Base-by-base conservation (phyloP, 2,888 invertebrate species). In the Drosophila anomalata region DNA sequence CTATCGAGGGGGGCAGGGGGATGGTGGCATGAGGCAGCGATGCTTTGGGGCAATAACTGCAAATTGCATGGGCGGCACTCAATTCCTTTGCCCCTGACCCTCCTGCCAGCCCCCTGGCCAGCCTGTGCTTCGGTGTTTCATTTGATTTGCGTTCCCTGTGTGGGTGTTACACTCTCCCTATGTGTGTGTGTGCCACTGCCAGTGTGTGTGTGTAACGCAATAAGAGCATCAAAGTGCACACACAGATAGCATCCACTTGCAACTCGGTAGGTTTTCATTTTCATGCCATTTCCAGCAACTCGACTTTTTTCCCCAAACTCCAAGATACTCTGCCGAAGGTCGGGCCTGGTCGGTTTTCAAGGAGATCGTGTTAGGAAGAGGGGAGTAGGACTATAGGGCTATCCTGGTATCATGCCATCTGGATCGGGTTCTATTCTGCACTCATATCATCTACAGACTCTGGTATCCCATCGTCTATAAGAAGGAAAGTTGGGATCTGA, bases 1-100 rank as follows among this genome's bases (percentile, higher is more conserved):
- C 4, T 4, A 24, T 4, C 3, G 22, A 24, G 22, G 22, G 5
- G 5, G 22, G 22, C 22, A 24, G 3, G 36, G 12, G 8, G 20
- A 33, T 24, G 29, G 0, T 31, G 12, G 8, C 17, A 33, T 24
- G 29, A 20, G 36, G 39, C 47, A 60, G 73, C 36, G 48, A 36
- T 54, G 44, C 61, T 65, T 75, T 78, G 84, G 73, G 75, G 88
- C 79, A 84, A 84, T 87, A 84, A 88, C 88, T 84, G 83, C 83
- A 84, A 84, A 84, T 84, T 84, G 83, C 83, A 84, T 88, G 83
- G 83, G 83, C 88, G 88, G 83, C 88, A 88, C 87, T 87, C 81
- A 88, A 84, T 83, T 86, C 83, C 83, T 36, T 73, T 53, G 48
- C 47, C 52, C 26, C 48, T 55, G 12, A 47, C 51, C 47, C 55